phyloP scores from a whole-genome alignment of 2,888 invertebrate species.

The Sphecodes monilicornis region DNA sequence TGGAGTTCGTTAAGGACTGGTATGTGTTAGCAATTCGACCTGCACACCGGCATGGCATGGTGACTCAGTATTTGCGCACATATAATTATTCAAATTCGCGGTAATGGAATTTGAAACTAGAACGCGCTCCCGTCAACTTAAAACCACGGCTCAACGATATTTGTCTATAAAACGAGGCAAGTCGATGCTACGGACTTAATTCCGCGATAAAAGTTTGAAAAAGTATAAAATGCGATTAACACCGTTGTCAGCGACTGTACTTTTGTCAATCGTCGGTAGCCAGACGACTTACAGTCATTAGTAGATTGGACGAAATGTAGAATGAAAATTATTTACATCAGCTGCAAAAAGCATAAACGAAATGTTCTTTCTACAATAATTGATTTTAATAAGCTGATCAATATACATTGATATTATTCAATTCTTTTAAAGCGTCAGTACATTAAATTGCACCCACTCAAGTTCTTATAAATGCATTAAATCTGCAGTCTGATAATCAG shows the following conservation, averaged over 20 bases:
- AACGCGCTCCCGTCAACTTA: constrained; percentile 43
- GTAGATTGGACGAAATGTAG: neutral
- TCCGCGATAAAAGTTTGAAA: neutral
- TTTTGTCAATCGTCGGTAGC: neutral
- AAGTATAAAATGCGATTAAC: neutral
- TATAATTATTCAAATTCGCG: constrained; percentile 80
- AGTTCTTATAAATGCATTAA: too few relatives aligned
- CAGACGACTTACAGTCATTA: neutral
- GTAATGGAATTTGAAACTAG: constrained; percentile 74
- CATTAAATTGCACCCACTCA: too few relatives aligned
- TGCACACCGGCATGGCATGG: constrained; percentile 46
- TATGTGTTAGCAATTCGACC: constrained; percentile 76
- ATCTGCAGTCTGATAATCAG: too few relatives aligned
- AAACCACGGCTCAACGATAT: constrained; percentile 43
- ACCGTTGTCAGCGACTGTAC: neutral
- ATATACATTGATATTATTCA: too few relatives aligned
- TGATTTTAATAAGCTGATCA: neutral
- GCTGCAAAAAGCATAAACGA: neutral
- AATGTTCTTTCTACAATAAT: neutral
- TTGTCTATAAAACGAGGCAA: constrained; percentile 48
- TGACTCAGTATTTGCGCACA: constrained; percentile 75
- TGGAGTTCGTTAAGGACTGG: constrained; percentile 75
- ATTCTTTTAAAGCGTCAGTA: too few relatives aligned
- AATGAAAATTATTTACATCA: neutral
- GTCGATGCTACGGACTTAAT: neutral